Evolutionary conservation across 2,113 vertebrate genomes (phyloP).

Genomic region (Erpornis zantholeuca): DNA sequence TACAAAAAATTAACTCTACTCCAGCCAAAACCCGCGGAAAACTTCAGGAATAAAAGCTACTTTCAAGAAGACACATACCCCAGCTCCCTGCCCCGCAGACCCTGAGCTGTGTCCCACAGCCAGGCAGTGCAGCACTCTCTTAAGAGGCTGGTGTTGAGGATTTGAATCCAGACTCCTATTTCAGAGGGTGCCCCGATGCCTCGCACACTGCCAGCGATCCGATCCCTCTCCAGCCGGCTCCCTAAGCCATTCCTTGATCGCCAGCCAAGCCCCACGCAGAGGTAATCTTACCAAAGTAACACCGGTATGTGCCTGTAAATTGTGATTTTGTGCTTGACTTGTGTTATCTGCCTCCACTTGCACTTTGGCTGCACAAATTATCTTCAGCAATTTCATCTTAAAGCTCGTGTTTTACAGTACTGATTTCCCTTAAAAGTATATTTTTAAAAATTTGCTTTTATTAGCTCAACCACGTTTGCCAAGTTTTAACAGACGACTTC

Average conservation of each 20-base stretch:
- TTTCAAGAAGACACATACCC: neutral
- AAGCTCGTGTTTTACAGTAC: neutral
- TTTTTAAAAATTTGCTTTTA: neutral
- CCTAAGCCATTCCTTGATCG: neutral
- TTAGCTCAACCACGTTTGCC: neutral
- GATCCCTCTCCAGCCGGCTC: neutral
- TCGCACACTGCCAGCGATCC: neutral
- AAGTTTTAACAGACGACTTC: neutral
- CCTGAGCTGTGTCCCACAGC: neutral
- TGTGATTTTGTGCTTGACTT: neutral
- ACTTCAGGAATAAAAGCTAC: neutral
- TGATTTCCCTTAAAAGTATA: neutral
- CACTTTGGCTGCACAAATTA: neutral
- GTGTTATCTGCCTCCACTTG: neutral
- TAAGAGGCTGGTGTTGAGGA: neutral
- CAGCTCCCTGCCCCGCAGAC: neutral
- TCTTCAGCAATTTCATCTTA: neutral
- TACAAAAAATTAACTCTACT: neutral
- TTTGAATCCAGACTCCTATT: neutral
- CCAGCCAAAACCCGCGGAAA: fast-evolving
- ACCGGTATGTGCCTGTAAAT: neutral
- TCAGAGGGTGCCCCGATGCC: neutral
- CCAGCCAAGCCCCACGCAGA: neutral
- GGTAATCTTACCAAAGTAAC: neutral
- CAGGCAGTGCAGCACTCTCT: neutral